phyloP scores from a whole-genome alignment of 2,888 invertebrate species.

The Pediacus dermestoides region DNA sequence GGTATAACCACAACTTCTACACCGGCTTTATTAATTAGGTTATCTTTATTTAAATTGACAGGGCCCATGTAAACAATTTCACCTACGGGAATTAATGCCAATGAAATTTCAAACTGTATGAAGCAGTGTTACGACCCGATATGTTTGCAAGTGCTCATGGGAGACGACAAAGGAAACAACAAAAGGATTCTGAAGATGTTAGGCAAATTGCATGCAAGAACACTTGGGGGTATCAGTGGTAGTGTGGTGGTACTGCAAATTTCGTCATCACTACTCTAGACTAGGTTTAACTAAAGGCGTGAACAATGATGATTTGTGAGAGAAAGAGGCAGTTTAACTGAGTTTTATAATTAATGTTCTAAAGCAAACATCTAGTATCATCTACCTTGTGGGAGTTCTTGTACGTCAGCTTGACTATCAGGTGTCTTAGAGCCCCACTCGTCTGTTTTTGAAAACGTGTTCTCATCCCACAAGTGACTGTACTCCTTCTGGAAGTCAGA shows the following conservation, averaged over 20 bases:
- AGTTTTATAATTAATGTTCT: constrained; percentile 8
- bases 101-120: too few species aligned
- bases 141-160: constrained; percentile 39
- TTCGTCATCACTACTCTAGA: too few species aligned
- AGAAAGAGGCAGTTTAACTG: constrained; percentile 6
- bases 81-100: constrained; percentile 40
- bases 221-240: too few species aligned
- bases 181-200: too few species aligned
- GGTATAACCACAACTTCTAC: constrained; percentile 51
- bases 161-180: too few species aligned
- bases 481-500: constrained; percentile 52
- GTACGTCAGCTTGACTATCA: constrained; percentile 48
- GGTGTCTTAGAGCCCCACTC: constrained; percentile 50
- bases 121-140: constrained; percentile 41
- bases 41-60: constrained; percentile 50
- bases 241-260: too few species aligned
- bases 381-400: constrained; percentile 52
- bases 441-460: constrained; percentile 48
- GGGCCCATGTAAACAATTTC: constrained; percentile 51
- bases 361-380: constrained; percentile 44
- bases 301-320: constrained; percentile 31
- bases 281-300: too few species aligned
- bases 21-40: constrained; percentile 59
- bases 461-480: constrained; percentile 51
- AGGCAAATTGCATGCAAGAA: too few species aligned